Evolutionary conservation across 2,797 vertebrate genomes (phyloP).

Genomic region (Ispidina picta): DNA sequence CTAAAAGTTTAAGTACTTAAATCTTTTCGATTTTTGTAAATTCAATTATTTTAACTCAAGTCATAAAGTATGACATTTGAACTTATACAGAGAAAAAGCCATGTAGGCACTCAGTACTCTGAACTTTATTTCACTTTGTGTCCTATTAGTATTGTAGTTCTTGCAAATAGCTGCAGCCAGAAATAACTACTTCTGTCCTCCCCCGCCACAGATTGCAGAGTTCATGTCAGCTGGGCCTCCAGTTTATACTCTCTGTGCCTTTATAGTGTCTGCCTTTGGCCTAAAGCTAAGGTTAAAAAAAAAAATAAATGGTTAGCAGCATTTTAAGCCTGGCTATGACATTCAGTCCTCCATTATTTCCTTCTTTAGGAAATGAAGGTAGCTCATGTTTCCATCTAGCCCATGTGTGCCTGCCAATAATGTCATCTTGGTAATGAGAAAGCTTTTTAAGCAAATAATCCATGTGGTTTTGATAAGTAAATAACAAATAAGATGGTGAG

Average conservation of each 20-base stretch:
- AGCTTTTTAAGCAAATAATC: slow-evolving; percentile 74
- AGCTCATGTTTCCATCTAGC: neutral
- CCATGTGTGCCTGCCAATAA: slow-evolving; percentile 47
- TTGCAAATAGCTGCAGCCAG: slow-evolving; percentile 46
- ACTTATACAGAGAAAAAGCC: neutral
- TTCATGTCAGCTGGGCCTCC: neutral
- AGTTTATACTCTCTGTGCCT: neutral
- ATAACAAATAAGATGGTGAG: slow-evolving; percentile 72
- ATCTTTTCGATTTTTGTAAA: neutral
- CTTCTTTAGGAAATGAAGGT: neutral
- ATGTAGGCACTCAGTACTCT: neutral
- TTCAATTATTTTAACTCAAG: neutral
- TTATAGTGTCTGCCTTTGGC: slow-evolving; percentile 14
- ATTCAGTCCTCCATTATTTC: neutral
- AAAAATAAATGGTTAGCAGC: neutral
- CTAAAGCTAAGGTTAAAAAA: neutral
- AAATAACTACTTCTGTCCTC: slow-evolving; percentile 29
- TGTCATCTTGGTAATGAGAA: slow-evolving; percentile 60
- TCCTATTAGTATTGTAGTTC: neutral
- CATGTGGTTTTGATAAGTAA: slow-evolving; percentile 75
- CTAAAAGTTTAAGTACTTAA: neutral
- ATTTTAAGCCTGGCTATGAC: neutral
- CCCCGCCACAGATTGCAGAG: neutral
- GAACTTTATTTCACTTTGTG: neutral
- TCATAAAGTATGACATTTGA: neutral